Conservation (phyloP, 2,113 vertebrate species). For the cattle (Bos taurus) region ARS-UCD2.0 NC_037331.1:103145501-103146000, state of each 20-base stretch:
- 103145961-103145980: not conserved
- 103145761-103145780: not conserved
- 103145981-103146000: not conserved
- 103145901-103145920: not conserved
- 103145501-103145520: not conserved
- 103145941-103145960: not conserved
- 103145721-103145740: not conserved
- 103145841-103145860: not conserved
- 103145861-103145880: not conserved
- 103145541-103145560: not conserved
- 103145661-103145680: not conserved
- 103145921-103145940: not conserved
- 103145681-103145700: not conserved
- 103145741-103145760: not conserved
- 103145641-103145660: not conserved
- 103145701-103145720: not conserved
- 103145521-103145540: not conserved
- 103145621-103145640: not conserved
- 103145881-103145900: not conserved
- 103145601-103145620: not conserved
- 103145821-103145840: not conserved
- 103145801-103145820: not conserved
- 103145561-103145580: not conserved
- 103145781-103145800: not conserved
- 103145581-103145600: not conserved